Evolutionary conservation across 2,113 vertebrate genomes (phyloP).

Genomic region (Hyperoodon ampullatus): DNA sequence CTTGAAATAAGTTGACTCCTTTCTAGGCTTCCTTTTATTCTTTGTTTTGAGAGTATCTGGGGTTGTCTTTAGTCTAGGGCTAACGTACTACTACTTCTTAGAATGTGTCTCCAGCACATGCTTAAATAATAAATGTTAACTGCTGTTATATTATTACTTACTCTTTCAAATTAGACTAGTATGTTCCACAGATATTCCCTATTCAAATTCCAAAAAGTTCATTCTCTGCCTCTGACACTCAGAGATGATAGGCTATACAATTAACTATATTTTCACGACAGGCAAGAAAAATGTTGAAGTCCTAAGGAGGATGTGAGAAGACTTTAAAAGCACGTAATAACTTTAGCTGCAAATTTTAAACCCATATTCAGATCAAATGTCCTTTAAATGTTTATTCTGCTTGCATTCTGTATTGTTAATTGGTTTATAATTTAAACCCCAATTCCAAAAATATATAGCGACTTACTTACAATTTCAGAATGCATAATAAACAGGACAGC

Average conservation of each 20-base stretch:
- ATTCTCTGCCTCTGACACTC: background rate
- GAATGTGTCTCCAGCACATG: background rate
- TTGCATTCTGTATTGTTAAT: background rate
- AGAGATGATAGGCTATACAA: background rate
- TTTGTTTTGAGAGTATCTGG: background rate
- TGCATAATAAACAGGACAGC: background rate
- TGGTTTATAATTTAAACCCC: background rate
- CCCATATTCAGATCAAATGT: background rate
- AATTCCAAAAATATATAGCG: background rate
- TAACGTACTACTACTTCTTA: background rate
- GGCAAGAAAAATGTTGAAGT: background rate
- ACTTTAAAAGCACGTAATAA: background rate
- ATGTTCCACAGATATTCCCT: background rate
- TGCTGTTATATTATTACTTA: background rate
- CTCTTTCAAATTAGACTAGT: background rate
- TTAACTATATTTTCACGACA: background rate
- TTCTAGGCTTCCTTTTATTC: background rate
- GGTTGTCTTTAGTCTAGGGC: background rate
- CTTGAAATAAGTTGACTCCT: background rate
- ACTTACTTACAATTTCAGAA: background rate
- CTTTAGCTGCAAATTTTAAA: background rate
- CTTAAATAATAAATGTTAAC: slow-evolving; percentile 17
- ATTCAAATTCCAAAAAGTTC: background rate
- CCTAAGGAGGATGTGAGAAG: background rate
- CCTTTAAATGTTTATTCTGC: background rate